A percentile compares a stretch with the other conserved stretches of the same genome.
phyloP scores from a whole-genome alignment of 2,888 invertebrate species.

The Malthinus seriepunctatus region DNA sequence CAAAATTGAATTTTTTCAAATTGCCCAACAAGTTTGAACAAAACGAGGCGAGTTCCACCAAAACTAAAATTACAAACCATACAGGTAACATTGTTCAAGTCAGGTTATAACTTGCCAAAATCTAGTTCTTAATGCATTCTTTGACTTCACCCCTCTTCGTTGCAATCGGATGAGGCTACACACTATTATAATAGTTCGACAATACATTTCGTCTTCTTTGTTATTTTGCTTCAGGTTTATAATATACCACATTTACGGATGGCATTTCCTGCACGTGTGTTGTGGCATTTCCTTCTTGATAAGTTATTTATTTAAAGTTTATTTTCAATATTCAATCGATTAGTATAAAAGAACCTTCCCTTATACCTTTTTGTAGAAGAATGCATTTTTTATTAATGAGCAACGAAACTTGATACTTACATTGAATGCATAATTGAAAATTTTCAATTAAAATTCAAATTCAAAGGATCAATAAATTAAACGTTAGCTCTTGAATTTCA shows the following conservation, averaged over 20 bases:
- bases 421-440: too few species aligned
- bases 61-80: background rate
- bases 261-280: constrained; percentile 21
- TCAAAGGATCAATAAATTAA: too few species aligned
- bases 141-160: constrained; percentile 1
- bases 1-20: constrained; percentile 7
- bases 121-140: constrained; percentile 10
- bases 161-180: background rate
- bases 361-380: too few species aligned
- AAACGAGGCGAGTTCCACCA: constrained; percentile 13
- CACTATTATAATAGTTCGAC: background rate
- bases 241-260: constrained; percentile 7
- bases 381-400: too few species aligned
- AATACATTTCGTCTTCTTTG: constrained; percentile 8
- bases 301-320: background rate
- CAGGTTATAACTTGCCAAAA: constrained; percentile 18
- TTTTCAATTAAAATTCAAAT: too few species aligned
- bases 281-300: constrained; percentile 17
- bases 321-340: background rate
- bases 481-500: too few species aligned
- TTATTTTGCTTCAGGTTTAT: background rate
- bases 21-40: background rate
- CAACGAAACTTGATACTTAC: too few species aligned
- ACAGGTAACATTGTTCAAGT: constrained; percentile 16
- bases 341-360: too few species aligned